These are phyloP conservation scores for Gambusia yucatana DNA, from an alignment of 2,797 vertebrate species.

Conservation along the genomic window DNA sequence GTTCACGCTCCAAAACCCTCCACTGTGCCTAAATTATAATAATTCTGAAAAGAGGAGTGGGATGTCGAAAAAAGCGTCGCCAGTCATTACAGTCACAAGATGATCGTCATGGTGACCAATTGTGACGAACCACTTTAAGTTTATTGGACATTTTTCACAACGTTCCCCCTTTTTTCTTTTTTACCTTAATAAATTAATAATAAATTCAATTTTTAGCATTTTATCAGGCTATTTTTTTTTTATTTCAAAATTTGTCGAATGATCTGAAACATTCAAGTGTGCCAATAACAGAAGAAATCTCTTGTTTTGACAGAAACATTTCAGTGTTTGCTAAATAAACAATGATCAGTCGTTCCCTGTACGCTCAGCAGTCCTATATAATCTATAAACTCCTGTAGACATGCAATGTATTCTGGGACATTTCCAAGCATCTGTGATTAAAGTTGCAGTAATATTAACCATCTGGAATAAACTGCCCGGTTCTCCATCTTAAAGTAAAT, in stretches of 20 bases:
- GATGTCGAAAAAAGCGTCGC: not conserved
- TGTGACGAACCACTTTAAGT: not conserved
- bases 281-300: not conserved
- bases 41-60: not conserved
- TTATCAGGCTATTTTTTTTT: not conserved
- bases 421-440: not conserved
- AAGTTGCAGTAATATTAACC: constrained; percentile 3
- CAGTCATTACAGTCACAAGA: not conserved
- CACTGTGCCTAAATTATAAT: not conserved
- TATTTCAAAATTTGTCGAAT: not conserved
- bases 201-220: too few species aligned
- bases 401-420: not conserved
- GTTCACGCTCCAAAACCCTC: not conserved
- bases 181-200: not conserved
- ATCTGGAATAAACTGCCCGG: not conserved
- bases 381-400: not conserved
- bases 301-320: not conserved
- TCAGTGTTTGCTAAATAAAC: not conserved
- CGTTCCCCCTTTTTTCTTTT: not conserved
- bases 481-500: not conserved
- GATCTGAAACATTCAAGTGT: not conserved
- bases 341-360: not conserved
- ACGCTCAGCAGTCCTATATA: not conserved
- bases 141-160: not conserved
- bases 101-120: not conserved